Base-by-base conservation (phyloP, 2,888 invertebrate genomes). In the Campoletis raptor region DNA sequence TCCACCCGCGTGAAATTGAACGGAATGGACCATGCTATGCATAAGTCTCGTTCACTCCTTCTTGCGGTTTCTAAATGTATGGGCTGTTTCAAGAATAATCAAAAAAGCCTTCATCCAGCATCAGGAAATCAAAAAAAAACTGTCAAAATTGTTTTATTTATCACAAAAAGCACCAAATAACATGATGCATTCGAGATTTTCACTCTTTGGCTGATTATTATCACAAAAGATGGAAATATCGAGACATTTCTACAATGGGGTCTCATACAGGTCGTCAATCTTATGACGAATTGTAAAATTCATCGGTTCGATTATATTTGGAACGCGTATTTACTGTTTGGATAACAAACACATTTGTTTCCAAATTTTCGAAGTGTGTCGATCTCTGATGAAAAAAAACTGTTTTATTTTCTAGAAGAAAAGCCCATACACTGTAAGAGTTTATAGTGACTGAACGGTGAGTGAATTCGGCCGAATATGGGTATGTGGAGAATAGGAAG, bases 1-100 rank as follows among this genome's bases (percentile, higher is more conserved):
- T 89, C 80, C 72, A 69, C 69, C 81, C 83, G 76, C 74, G 86
- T 85, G 86, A 88, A 89, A 88, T 89, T 88, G 88, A 86, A 88
- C 88, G 85, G 81, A 89, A 88, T 88, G 88, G 85, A 86, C 86
- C 87, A 70, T n/a, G 79, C 66, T 42, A 67, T 67, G 52, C 61
- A 80, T 54, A 76, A 42, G 72, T 67, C 81, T 77, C 72, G 45
- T 45, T 37, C 36, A 15, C 72, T 72, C 74, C 83, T 83, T 73
- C 64, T 77, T 54, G 76, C 57, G 70, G 67, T 83, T 73, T 48
- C 30, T 73, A 45, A 30, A 48, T 48, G 24, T 37, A 57, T n/a
- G 57, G 37, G 73, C 10, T 21, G 0, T 73, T 73, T 12, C 21
- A 21, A 9, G n/a, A 21, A 8, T 40, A 40, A 18, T 52, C 30